Conservation (phyloP, 2,888 invertebrate species). For the Heliconius erato region DNA sequence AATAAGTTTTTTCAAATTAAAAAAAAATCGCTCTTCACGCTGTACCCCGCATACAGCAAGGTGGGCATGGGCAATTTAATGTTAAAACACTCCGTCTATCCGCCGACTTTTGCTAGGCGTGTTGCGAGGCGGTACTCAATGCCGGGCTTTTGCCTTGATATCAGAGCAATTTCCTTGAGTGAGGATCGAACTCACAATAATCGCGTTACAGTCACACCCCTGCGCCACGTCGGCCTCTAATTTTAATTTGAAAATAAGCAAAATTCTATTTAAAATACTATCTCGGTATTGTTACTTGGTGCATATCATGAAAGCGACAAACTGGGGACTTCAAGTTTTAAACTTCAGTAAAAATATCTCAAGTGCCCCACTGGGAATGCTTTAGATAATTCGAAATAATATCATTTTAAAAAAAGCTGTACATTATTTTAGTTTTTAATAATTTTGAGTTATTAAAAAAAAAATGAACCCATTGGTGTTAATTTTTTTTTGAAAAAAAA, state of each 20-base stretch:
- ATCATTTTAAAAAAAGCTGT: not conserved
- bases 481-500: too few species aligned
- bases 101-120: too few species aligned
- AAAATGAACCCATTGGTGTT: too few species aligned
- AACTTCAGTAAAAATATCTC: conserved; percentile 23
- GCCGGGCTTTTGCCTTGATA: too few species aligned
- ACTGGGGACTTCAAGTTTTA: conserved; percentile 20
- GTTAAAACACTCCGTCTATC: too few species aligned
- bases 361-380: not conserved
- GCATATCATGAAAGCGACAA: conserved; percentile 19
- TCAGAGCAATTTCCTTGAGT: not conserved
- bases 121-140: not conserved
- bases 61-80: too few species aligned
- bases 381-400: conserved; percentile 1
- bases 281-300: conserved; percentile 20
- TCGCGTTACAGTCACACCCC: not conserved
- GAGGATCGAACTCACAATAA: too few species aligned
- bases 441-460: not conserved
- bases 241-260: conserved; percentile 7
- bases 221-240: not conserved
- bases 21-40: too few species aligned
- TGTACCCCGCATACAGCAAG: too few species aligned
- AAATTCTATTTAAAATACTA: conserved; percentile 2
- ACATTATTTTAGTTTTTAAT: not conserved
- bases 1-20: too few species aligned